Conservation (phyloP, 2,113 vertebrate genomes). For the Gulo gulo region DNA sequence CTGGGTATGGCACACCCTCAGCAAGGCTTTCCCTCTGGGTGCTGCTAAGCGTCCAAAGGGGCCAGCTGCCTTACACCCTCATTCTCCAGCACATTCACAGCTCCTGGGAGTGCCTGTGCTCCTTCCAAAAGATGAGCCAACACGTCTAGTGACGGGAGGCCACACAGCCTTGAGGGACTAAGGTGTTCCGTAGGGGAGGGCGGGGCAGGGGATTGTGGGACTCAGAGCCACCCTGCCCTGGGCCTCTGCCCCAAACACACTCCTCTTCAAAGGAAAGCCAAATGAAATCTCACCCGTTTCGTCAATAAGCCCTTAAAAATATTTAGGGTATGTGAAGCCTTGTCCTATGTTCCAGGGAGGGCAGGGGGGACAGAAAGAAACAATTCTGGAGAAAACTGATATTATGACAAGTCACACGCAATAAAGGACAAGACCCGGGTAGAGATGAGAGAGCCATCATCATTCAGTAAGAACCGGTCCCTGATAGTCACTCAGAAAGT, state of each 20-base stretch:
- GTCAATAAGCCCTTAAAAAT: not conserved
- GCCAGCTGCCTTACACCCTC: not conserved
- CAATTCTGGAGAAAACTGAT: not conserved
- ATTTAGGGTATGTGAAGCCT: not conserved
- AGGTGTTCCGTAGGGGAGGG: not conserved
- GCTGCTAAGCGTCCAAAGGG: rapidly evolving
- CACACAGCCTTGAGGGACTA: not conserved
- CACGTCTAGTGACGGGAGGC: rapidly evolving
- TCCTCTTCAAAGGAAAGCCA: not conserved
- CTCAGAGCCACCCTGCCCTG: not conserved
- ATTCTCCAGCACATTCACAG: not conserved
- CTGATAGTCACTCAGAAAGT: conserved; percentile 21
- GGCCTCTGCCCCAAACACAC: not conserved
- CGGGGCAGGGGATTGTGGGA: rapidly evolving
- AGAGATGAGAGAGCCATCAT: not conserved
- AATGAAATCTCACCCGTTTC: not conserved
- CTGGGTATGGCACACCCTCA: not conserved
- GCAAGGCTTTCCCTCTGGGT: not conserved
- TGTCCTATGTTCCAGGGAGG: not conserved
- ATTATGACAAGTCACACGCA: not conserved
- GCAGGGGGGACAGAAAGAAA: not conserved
- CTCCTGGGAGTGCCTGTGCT: not conserved
- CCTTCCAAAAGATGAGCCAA: not conserved
- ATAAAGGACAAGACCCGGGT: not conserved
- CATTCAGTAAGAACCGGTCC: conserved; percentile 29